Base-by-base conservation (phyloP, 2,888 invertebrate genomes). In the Zele albiditarsus region DNA sequence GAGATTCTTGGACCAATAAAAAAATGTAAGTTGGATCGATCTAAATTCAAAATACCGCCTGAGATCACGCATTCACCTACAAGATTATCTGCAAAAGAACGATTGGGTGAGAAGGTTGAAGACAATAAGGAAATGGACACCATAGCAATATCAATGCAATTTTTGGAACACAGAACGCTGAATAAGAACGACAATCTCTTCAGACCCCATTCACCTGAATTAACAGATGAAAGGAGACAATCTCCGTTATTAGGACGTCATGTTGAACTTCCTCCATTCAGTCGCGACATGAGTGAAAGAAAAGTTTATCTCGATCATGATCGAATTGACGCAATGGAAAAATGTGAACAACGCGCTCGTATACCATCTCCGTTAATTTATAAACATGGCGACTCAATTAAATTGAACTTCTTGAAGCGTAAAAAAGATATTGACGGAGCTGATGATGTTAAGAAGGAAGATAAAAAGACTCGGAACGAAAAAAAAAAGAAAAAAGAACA, bases 81-180 rank as follows among this genome's bases (percentile, higher is more conserved):
- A 0, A 91, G 93, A 80, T 85, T 94, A 38, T 95, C 96, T 0
- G 94, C 95, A 0, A 96, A 95, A 88, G 96, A 96, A 79, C 91
- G 96, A 62, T 90, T 96, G 4, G 96, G 96, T 0, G 94, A 94
- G 0, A 94, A 95, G 90, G 91, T 95, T 0, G 94, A 94, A 76
- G 93, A 94, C 74, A 90, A 92, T 12, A 83, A 77, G 53, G 80
- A 79, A 23, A 74, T 63, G 42, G 84, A 84, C 68, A 10, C 81
- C 4, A 84, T 83, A 68, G 86, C 92, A 23, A 89, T 92, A 20
- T 53, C 53, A 12, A 92, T 92, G 70, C 91, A 91, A 81, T 78
- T 79, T 25, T 31, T 66, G 0, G 80, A 81, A 0, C 74, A 80
- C 5, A 69, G 80, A 27, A 77, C 77, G 27, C 53, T 72, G 16